These are phyloP conservation scores for Otolemur crassicaudatus DNA, from an alignment of 2,797 vertebrate species.

Conservation along the genomic window DNA sequence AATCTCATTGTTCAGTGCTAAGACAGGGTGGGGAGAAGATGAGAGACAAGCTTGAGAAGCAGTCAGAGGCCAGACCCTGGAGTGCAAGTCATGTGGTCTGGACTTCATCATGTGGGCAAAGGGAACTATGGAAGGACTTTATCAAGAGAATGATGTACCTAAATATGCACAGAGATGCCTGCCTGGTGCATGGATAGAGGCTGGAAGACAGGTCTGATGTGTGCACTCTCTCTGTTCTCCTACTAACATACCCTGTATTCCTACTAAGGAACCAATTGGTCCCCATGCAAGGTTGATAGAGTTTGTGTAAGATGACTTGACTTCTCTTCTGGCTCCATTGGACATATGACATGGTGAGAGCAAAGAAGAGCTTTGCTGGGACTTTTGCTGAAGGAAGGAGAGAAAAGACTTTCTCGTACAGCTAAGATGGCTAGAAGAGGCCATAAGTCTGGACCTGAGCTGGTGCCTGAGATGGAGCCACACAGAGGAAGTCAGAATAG, in stretches of 20 bases:
- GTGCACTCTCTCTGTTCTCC: background rate
- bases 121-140: background rate
- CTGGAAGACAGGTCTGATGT: background rate
- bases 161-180: background rate
- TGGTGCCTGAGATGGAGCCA: background rate
- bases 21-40: background rate
- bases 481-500: background rate
- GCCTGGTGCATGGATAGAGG: background rate
- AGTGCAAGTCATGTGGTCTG: background rate
- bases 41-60: background rate
- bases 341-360: background rate
- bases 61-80: conserved; percentile 4
- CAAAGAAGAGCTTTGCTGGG: background rate
- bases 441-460: background rate
- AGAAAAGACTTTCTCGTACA: background rate
- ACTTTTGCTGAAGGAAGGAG: background rate
- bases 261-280: background rate
- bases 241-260: background rate
- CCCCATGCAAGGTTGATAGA: accelerated
- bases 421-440: background rate
- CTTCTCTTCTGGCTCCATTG: background rate
- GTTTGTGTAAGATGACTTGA: background rate
- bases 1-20: background rate
- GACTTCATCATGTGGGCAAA: background rate
- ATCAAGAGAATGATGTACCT: background rate